Evolutionary conservation across 2,113 vertebrate species (phyloP).

Genomic region (Chloropsis cyanopogon): DNA sequence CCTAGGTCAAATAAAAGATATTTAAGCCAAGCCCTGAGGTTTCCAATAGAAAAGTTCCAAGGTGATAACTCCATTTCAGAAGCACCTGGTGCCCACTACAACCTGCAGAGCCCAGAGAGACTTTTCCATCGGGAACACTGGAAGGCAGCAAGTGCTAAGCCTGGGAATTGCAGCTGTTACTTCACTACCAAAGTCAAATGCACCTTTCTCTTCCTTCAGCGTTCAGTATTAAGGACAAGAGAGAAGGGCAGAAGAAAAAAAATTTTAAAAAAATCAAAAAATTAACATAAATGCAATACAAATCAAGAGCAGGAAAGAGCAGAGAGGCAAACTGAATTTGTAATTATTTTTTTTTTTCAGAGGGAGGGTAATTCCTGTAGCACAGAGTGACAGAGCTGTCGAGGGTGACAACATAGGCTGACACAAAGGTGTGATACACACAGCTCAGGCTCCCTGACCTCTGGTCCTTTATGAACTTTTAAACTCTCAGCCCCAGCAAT

Average conservation of each 20-base stretch:
- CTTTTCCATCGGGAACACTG: not conserved
- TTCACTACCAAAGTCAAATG: not conserved
- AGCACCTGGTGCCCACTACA: fast-evolving
- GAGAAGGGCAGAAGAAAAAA: not conserved
- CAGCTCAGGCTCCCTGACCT: not conserved
- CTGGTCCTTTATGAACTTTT: conserved; percentile 4
- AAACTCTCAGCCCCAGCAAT: conserved; percentile 27
- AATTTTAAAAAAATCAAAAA: too few relatives aligned
- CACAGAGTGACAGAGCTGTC: not conserved
- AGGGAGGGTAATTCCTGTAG: not conserved
- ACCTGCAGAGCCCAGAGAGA: not conserved
- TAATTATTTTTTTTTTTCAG: fast-evolving
- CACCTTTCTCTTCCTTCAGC: not conserved
- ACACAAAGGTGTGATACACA: not conserved
- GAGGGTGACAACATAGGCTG: not conserved
- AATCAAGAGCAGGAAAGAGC: not conserved
- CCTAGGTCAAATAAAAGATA: not conserved
- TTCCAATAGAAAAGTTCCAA: not conserved
- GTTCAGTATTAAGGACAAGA: not conserved
- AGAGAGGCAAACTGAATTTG: not conserved
- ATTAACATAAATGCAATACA: not conserved
- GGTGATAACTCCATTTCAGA: not conserved
- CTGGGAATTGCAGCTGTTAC: not conserved
- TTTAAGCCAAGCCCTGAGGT: not conserved
- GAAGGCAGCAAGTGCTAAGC: not conserved